phyloP scores from a whole-genome alignment of 64 coral and sea anemone species.

The Actinia equina region DNA sequence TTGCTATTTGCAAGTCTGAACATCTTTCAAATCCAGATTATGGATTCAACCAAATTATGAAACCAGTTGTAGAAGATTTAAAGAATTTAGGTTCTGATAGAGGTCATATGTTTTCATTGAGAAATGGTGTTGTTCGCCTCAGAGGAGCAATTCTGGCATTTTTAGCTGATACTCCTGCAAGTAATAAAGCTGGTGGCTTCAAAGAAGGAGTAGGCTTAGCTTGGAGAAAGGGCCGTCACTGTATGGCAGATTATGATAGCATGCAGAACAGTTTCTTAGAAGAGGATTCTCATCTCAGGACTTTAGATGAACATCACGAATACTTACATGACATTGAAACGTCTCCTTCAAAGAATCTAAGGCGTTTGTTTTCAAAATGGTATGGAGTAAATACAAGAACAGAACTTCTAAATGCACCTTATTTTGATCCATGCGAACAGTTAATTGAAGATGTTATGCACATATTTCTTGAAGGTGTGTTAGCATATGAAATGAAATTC shows the following conservation, averaged over 20 bases:
- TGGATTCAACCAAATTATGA: constrained; percentile 37
- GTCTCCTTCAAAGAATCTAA: too few species aligned
- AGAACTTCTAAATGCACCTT: constrained; percentile 7
- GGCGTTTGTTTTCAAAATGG: constrained; percentile 37
- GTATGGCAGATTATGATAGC: constrained; percentile 28
- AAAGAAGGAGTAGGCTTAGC: constrained; percentile 55
- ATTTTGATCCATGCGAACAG: constrained; percentile 52
- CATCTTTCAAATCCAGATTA: constrained; percentile 20
- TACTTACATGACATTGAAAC: too few species aligned
- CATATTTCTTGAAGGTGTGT: constrained; percentile 49
- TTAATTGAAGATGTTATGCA: constrained; percentile 66
- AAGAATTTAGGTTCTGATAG: constrained; percentile 16
- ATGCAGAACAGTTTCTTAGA: constrained; percentile 53
- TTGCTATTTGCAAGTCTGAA: constrained; percentile 5
- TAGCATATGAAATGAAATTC: constrained; percentile 49
- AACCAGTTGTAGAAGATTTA: constrained; percentile 43
- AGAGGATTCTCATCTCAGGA: constrained; percentile 25
- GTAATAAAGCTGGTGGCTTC: constrained; percentile 36
- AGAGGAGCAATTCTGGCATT: constrained; percentile 35
- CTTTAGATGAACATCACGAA: constrained; percentile 19
- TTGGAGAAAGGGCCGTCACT: constrained; percentile 46
- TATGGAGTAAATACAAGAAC: constrained; percentile 43
- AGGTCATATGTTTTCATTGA: constrained; percentile 13
- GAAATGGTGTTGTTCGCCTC: not conserved
- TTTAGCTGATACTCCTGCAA: constrained; percentile 51